Conservation (phyloP, 1,140 invertebrate species). For the Habropoda laboriosa region DNA sequence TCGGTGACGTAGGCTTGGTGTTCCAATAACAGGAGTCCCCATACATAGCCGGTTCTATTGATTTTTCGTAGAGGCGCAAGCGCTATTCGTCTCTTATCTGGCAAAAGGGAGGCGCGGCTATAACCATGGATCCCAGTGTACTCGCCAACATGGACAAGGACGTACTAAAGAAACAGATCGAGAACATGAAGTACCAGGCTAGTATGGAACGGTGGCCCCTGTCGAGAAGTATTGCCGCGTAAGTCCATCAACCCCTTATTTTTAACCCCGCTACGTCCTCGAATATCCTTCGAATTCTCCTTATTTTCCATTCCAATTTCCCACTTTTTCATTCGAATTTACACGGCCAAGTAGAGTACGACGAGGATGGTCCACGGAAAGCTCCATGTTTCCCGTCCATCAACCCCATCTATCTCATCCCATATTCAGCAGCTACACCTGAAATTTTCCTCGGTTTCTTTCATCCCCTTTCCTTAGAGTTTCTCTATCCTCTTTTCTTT, state of each 20-base stretch:
- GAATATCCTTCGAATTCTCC: too few species aligned
- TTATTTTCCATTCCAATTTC: background rate
- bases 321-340: background rate
- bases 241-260: constrained; percentile 84
- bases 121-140: constrained; percentile 93
- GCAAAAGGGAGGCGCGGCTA: constrained; percentile 79
- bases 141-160: constrained; percentile 97
- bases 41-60: constrained; percentile 71
- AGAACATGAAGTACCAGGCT: constrained; percentile 97
- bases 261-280: background rate
- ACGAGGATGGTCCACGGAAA: constrained; percentile 2
- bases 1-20: constrained; percentile 34
- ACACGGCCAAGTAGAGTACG: background rate
- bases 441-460: background rate
- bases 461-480: background rate
- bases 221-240: constrained; percentile 96
- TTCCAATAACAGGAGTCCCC: constrained; percentile 47
- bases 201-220: constrained; percentile 97
- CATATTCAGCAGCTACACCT: background rate
- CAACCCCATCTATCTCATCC: background rate
- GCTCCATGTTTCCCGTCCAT: background rate
- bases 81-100: constrained; percentile 73
- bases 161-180: constrained; percentile 97
- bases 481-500: background rate
- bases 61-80: constrained; percentile 79